A percentile compares a stretch with the other conserved stretches of the same genome.
Conservation (phyloP, 2,113 vertebrate species). For the Callionymus lyra region DNA sequence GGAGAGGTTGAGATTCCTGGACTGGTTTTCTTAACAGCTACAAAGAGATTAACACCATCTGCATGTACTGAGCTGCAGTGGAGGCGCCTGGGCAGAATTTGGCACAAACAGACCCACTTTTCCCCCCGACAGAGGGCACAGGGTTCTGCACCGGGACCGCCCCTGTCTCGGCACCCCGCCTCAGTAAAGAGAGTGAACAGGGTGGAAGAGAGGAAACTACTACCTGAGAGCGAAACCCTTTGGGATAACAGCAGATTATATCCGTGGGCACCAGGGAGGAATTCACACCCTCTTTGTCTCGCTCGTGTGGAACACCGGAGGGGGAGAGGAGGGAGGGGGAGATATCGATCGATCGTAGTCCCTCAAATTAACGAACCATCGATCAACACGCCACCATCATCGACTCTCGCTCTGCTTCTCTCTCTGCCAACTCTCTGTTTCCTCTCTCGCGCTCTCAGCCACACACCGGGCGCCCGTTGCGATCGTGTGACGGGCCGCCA, state of each 20-base stretch:
- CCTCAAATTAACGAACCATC: constrained; percentile 72
- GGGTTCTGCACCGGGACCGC: constrained; percentile 83
- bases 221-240: constrained; percentile 82
- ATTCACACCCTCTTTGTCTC: constrained; percentile 50
- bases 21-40: constrained; percentile 37
- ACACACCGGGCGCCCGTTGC: constrained; percentile 48
- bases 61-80: constrained; percentile 56
- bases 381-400: constrained; percentile 62
- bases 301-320: constrained; percentile 57
- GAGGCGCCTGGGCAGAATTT: constrained; percentile 57
- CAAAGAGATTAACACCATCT: constrained; percentile 68
- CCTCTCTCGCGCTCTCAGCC: constrained; percentile 63
- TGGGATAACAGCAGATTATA: constrained; percentile 64
- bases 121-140: constrained; percentile 55
- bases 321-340: constrained; percentile 40
- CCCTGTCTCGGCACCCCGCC: constrained; percentile 72
- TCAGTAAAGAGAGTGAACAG: constrained; percentile 85
- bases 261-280: constrained; percentile 60
- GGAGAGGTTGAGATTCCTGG: constrained; percentile 47
- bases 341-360: constrained; percentile 66
- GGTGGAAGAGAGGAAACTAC: constrained; percentile 83
- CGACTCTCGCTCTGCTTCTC: constrained; percentile 62
- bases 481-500: constrained; percentile 55
- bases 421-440: constrained; percentile 65
- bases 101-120: constrained; percentile 53